Conservation (phyloP, 2,888 invertebrate genomes). For the Atherix ibis region DNA sequence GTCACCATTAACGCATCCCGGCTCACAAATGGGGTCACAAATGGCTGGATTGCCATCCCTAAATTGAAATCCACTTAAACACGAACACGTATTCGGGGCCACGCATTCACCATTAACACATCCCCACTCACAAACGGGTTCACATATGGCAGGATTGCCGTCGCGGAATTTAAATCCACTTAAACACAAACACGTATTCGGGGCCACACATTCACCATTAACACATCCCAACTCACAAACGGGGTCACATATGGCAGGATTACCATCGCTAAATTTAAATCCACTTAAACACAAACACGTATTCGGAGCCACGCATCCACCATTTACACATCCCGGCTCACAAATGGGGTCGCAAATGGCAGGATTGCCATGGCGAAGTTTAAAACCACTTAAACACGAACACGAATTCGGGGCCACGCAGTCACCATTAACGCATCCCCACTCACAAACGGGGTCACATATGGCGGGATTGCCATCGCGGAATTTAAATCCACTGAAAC, state of each 20-base stretch:
- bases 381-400: constrained; percentile 14
- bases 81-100: constrained; percentile 8
- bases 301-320: constrained; percentile 1
- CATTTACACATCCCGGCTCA: constrained; percentile 11
- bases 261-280: constrained; percentile 10
- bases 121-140: constrained; percentile 4
- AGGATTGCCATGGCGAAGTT: constrained; percentile 10
- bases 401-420: constrained; percentile 3
- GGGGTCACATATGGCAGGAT: constrained; percentile 17
- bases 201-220: constrained; percentile 29
- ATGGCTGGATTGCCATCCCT: background rate
- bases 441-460: constrained; percentile 17
- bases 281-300: constrained; percentile 16
- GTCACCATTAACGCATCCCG: constrained; percentile 4
- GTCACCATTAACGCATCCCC: constrained; percentile 21
- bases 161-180: constrained; percentile 20
- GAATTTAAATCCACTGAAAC: background rate
- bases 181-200: constrained; percentile 30
- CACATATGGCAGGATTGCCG: background rate
- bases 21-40: constrained; percentile 4
- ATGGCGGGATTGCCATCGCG: constrained; percentile 21
- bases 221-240: constrained; percentile 20
- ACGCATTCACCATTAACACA: constrained; percentile 4
- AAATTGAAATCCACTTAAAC: background rate
- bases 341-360: constrained; percentile 23